These are phyloP conservation scores for Sepioteuthis lessoniana DNA, from an alignment of 2,888 invertebrate species.

Conservation along the genomic window DNA sequence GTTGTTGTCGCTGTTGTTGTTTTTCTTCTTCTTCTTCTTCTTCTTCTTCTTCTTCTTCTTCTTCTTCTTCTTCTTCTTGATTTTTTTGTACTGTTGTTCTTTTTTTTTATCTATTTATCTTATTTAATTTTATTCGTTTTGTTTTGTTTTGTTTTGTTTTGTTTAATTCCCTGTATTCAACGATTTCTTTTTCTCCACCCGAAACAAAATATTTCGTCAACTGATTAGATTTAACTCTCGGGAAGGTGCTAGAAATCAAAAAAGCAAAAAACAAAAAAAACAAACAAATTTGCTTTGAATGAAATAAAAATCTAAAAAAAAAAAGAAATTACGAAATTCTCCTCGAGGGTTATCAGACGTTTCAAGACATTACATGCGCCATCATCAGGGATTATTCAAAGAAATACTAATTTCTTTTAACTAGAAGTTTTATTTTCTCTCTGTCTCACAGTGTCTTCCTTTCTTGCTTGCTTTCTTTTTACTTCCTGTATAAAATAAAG, in stretches of 20 bases:
- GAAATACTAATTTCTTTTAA: neutral
- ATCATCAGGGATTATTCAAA: neutral
- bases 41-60: no score
- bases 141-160: neutral
- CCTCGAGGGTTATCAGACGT: neutral
- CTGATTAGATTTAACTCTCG: neutral
- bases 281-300: neutral
- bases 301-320: neutral
- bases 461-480: no score
- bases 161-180: neutral
- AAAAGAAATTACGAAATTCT: neutral
- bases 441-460: rapidly evolving
- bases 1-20: no score
- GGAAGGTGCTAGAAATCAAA: neutral
- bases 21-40: no score
- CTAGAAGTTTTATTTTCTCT: neutral
- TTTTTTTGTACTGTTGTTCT: neutral
- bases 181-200: neutral
- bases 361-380: neutral
- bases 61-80: no score
- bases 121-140: neutral
- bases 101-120: neutral
- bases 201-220: neutral
- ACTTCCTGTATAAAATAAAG: no score
- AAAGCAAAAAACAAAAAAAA: neutral